Base-by-base conservation (phyloP, 2,888 invertebrate genomes). In the Heliconius hortense region DNA sequence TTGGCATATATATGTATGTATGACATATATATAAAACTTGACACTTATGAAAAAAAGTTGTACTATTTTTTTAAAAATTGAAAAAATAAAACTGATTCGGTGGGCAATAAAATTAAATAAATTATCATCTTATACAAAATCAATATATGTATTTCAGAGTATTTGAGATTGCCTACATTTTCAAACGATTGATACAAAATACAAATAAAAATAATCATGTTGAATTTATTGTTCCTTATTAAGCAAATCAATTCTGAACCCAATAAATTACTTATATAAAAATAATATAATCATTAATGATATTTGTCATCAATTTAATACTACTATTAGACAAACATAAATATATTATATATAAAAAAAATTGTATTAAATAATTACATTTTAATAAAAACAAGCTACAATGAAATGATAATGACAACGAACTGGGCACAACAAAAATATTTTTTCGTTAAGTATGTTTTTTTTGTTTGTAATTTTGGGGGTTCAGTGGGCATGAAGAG, bases 41-140 rank as follows among this genome's bases (percentile, higher is more conserved):
- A 48, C 68, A 69, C 56, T 56, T 35, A 56, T 31, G 56, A 69
- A 62, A 74, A 70, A 74, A 28, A 48, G 60, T 75, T 75, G 74
- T 75, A 75, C 74, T 75, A 64, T 64, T 75, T 39, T 53, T 26
- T 60, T 70, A 60, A 63, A 7, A 76, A 70, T 76, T 70, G 72
- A 59, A 72, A 72, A 56, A 76, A 77, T 60, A 77, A 78, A 75
- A 80, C 76, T 75, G 80, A 77, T 82, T 89, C 90, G 90, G 90
- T 90, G 90, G 90, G 90, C 79, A 82, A 82, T 80, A 82, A 82
- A 79, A 81, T 82, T 82, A 84, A 84, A 84, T 85, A 84, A 83
- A 82, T 83, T 84, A 70, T 21, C n/a, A 82, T 82, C 81, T 78
- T 75, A 81, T 74, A 79, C 73, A 79, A 76, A 77, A 76, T 74